Evolutionary conservation across 2,888 invertebrate genomes (phyloP).

Genomic region (Drosophila melanosoma): DNA sequence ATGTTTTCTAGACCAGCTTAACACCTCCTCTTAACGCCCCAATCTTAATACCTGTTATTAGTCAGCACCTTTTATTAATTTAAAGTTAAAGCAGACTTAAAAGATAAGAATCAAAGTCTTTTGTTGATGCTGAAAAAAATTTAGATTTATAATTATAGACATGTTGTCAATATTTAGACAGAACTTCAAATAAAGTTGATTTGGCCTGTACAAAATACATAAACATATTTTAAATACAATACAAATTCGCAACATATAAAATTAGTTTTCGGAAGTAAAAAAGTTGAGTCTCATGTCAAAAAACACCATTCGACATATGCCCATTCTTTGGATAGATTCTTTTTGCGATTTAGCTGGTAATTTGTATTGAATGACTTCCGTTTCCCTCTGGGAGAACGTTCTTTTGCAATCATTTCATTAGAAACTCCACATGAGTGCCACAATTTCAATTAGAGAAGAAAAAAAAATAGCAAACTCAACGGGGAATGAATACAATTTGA

Average conservation of each 20-base stretch:
- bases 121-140: background rate
- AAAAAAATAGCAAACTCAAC: background rate
- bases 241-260: background rate
- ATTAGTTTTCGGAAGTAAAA: background rate
- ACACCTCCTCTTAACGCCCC: background rate
- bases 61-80: background rate
- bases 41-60: background rate
- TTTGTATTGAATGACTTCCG: background rate
- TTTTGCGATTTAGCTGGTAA: background rate
- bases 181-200: background rate
- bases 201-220: background rate
- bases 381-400: background rate
- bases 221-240: background rate
- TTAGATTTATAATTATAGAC: background rate
- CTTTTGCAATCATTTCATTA: slow-evolving; percentile 11
- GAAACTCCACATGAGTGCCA: slow-evolving; percentile 24
- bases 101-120: background rate
- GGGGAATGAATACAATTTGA: slow-evolving; percentile 3
- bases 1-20: background rate
- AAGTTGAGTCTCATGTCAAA: background rate
- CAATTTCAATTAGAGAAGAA: slow-evolving; percentile 13
- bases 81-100: background rate
- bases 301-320: background rate
- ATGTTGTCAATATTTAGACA: background rate
- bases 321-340: background rate